Evolutionary conservation across 2,888 invertebrate species (phyloP).

Genomic region (Schrankia costaestrigalis): DNA sequence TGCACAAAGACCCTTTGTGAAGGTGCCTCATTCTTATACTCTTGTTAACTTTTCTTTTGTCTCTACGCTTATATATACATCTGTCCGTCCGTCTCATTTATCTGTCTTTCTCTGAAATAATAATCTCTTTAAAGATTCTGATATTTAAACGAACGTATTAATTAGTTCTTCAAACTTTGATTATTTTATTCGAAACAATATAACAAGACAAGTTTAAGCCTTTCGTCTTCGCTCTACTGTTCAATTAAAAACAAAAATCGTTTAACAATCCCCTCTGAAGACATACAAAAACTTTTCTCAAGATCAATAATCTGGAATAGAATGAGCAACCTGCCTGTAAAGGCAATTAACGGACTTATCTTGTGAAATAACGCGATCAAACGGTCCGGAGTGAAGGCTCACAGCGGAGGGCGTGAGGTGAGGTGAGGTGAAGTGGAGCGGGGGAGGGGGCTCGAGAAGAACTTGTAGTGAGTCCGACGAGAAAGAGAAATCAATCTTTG

Average conservation of each 20-base stretch:
- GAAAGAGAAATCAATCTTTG: slow-evolving; percentile 75
- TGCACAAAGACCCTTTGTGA: slow-evolving; percentile 42
- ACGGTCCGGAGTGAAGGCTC: slow-evolving; percentile 29
- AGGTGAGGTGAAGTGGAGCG: slow-evolving; percentile 12
- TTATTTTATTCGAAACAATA: slow-evolving; percentile 15
- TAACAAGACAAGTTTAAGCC: slow-evolving; percentile 23
- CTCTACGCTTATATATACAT: slow-evolving; percentile 9
- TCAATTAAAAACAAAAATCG: slow-evolving; percentile 62
- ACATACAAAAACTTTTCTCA: slow-evolving; percentile 66
- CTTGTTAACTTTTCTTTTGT: slow-evolving; percentile 34
- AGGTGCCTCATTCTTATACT: slow-evolving; percentile 31
- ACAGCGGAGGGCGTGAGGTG: slow-evolving; percentile 14
- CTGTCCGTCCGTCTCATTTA: slow-evolving; percentile 20
- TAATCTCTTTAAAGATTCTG: too few species aligned
- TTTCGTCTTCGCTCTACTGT: slow-evolving; percentile 33
- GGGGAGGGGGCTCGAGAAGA: slow-evolving; percentile 29
- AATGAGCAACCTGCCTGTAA: slow-evolving; percentile 68
- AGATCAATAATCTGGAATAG: slow-evolving; percentile 65
- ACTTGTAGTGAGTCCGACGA: slow-evolving; percentile 53
- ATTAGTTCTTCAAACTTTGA: too few species aligned
- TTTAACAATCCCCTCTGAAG: slow-evolving; percentile 60
- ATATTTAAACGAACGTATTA: too few species aligned
- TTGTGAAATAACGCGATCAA: slow-evolving; percentile 68
- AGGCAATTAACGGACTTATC: slow-evolving; percentile 75
- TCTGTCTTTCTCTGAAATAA: too few species aligned